phyloP scores from a whole-genome alignment of 2,113 vertebrate species.

The Tachuris rubrigastra region DNA sequence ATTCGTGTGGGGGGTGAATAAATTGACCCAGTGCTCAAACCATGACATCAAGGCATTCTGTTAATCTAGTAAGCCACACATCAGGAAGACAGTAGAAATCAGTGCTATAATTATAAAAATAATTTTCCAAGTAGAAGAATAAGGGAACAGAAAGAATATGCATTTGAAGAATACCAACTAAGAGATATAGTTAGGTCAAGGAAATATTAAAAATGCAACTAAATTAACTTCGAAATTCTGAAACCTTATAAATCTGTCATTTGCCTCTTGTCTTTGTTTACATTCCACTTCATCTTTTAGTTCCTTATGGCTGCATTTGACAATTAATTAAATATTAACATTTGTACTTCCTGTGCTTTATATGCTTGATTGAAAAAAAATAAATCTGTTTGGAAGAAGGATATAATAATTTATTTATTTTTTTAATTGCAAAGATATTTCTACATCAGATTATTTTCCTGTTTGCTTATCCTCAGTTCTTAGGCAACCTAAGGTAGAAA shows the following conservation, averaged over 20 bases:
- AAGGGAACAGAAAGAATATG: neutral
- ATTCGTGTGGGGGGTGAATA: too few relatives aligned
- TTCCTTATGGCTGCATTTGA: neutral
- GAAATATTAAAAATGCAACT: neutral
- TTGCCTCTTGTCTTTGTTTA: neutral
- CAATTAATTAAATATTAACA: neutral
- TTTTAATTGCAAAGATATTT: neutral
- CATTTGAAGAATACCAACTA: neutral
- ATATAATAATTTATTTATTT: neutral
- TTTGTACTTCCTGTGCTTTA: neutral
- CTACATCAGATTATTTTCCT: neutral
- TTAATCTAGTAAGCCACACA: neutral
- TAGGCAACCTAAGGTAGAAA: neutral
- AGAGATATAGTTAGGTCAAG: neutral
- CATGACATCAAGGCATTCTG: fast-evolving
- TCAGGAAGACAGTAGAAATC: neutral
- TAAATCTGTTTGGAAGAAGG: neutral
- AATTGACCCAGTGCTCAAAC: too few relatives aligned
- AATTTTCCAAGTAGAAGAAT: neutral
- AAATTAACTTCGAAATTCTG: neutral
- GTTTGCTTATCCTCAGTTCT: neutral
- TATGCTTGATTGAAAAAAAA: neutral
- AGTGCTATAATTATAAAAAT: neutral
- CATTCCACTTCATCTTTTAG: neutral
- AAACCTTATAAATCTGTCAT: neutral